Percentiles rank a stretch among this genome's conserved stretches.
Conservation (phyloP, 2,888 invertebrate species). For the Xylota segnis region DNA sequence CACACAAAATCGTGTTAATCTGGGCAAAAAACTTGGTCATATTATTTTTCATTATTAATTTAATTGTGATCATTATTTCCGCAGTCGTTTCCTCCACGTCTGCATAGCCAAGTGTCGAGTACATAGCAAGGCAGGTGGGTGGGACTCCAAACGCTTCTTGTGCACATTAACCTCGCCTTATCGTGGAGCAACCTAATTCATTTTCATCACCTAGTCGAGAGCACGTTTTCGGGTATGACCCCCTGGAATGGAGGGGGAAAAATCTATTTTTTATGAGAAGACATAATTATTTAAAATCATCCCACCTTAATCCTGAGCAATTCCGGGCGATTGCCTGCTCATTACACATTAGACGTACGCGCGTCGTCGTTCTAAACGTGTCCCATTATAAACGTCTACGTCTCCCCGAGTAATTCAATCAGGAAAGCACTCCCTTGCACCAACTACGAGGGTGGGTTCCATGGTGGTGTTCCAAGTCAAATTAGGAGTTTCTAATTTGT, state of each 20-base stretch:
- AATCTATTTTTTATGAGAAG: constrained; percentile 19
- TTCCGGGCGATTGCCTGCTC: constrained; percentile 63
- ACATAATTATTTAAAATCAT: constrained; percentile 57
- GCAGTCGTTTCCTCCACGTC: background rate
- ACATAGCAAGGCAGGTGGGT: no score
- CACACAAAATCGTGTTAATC: constrained; percentile 31
- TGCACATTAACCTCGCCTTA: background rate
- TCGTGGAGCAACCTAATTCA: constrained; percentile 13
- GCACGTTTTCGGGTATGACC: background rate
- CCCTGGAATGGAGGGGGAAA: background rate
- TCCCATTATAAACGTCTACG: constrained; percentile 30
- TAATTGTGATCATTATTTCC: constrained; percentile 49
- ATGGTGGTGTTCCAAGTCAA: constrained; percentile 42
- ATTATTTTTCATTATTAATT: constrained; percentile 60
- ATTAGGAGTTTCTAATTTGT: constrained; percentile 71
- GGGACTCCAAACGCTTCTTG: no score
- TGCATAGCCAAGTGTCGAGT: background rate
- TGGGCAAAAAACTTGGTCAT: constrained; percentile 5
- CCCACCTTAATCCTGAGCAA: constrained; percentile 52
- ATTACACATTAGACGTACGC: constrained; percentile 58
- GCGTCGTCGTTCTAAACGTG: constrained; percentile 21
- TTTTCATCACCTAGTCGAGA: constrained; percentile 10
- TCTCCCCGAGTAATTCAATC: constrained; percentile 57
- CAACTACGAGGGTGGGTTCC: background rate
- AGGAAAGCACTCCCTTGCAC: constrained; percentile 28